These are phyloP conservation scores for Bucorvus abyssinicus DNA, from an alignment of 2,797 vertebrate species.

Conservation along the genomic window DNA sequence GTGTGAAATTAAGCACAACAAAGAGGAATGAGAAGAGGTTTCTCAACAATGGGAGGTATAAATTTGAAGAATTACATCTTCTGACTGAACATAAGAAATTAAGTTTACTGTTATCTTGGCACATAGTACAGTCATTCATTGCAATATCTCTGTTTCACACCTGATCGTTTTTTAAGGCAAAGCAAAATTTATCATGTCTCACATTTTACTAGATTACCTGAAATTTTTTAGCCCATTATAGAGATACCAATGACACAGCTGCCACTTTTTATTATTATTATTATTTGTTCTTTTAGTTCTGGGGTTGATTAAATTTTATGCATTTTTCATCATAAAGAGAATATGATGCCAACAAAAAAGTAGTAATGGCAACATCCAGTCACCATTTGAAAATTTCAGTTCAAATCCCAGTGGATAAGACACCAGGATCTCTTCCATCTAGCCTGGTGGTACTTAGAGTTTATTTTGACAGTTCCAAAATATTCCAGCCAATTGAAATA, in stretches of 20 bases:
- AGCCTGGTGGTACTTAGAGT: not conserved
- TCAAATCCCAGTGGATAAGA: not conserved
- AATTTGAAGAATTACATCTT: not conserved
- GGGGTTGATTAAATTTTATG: not conserved
- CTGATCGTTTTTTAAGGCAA: not conserved
- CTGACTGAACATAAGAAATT: not conserved
- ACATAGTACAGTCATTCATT: not conserved
- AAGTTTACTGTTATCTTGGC: not conserved
- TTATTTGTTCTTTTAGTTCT: not conserved
- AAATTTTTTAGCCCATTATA: not conserved
- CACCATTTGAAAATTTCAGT: not conserved
- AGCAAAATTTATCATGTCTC: not conserved
- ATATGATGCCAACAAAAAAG: no score
- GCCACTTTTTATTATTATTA: not conserved
- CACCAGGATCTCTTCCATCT: not conserved
- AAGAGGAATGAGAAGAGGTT: not conserved
- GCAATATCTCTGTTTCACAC: not conserved
- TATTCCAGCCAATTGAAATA: not conserved
- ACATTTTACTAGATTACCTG: not conserved
- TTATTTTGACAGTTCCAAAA: not conserved
- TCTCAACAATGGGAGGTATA: not conserved
- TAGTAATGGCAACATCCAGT: not conserved
- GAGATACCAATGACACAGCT: not conserved
- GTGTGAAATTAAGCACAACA: no score
- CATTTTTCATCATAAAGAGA: not conserved